Evolutionary conservation across 2,113 vertebrate species (phyloP).

Genomic region (Cottus gobio): DNA sequence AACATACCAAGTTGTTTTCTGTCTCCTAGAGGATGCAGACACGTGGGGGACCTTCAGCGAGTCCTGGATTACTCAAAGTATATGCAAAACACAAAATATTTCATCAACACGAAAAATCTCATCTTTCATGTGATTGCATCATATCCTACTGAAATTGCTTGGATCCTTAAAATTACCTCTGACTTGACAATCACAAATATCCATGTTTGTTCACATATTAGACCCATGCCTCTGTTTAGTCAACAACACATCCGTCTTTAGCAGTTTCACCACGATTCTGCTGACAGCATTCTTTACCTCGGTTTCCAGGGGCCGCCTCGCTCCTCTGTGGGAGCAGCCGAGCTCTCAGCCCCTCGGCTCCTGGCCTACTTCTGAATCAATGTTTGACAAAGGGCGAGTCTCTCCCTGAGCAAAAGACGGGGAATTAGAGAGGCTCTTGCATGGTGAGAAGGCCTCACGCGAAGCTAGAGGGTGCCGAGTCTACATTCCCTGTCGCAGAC

Average conservation of each 20-base stretch:
- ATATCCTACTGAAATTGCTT: conserved; percentile 33
- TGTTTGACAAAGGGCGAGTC: conserved; percentile 78
- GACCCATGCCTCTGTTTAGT: conserved; percentile 35
- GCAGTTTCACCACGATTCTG: conserved; percentile 62
- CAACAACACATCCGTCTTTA: conserved; percentile 59
- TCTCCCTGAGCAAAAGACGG: conserved; percentile 66
- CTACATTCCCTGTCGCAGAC: conserved; percentile 53
- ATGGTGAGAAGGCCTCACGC: conserved; percentile 70
- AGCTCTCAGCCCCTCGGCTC: conserved; percentile 69
- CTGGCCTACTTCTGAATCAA: conserved; percentile 80
- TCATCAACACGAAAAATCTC: conserved; percentile 47
- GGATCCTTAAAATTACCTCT: conserved; percentile 42
- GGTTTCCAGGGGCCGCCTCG: conserved; percentile 45
- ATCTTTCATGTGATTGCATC: conserved; percentile 69
- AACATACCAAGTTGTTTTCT: conserved; percentile 14
- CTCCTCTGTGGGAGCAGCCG: conserved; percentile 62
- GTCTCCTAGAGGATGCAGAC: background rate
- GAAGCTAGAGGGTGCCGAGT: conserved; percentile 55
- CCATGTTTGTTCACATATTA: conserved; percentile 49
- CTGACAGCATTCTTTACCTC: conserved; percentile 62
- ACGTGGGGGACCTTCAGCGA: background rate
- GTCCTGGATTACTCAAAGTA: conserved; percentile 23
- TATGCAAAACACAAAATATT: conserved; percentile 12
- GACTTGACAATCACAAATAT: conserved; percentile 48
- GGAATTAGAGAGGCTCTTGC: conserved; percentile 63